Percentiles rank a stretch among this genome's conserved stretches.
These are phyloP conservation scores for Drosophila recens DNA, from an alignment of 2,888 invertebrate species.

Conservation along the genomic window DNA sequence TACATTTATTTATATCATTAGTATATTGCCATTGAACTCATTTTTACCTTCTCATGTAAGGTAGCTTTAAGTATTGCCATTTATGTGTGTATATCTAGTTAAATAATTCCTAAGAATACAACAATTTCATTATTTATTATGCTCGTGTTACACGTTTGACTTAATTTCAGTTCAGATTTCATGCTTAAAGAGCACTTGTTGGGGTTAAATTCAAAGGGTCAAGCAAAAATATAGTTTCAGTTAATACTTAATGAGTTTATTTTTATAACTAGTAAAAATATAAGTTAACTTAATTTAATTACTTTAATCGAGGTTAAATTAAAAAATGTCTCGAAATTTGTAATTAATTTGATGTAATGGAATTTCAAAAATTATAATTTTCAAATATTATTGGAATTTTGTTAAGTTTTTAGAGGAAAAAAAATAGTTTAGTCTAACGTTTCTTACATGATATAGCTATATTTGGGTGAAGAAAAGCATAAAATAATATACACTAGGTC, in stretches of 20 bases:
- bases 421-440: too few species aligned
- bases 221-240: too few species aligned
- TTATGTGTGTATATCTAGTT: slow-evolving; percentile 56
- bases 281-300: not conserved
- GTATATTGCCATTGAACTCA: slow-evolving; percentile 69
- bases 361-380: too few species aligned
- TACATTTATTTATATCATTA: slow-evolving; percentile 16
- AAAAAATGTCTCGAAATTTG: not conserved
- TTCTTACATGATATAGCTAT: too few species aligned
- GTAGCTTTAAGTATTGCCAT: slow-evolving; percentile 47
- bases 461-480: too few species aligned
- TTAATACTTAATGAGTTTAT: too few species aligned
- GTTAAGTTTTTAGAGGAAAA: too few species aligned
- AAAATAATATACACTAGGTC: too few species aligned
- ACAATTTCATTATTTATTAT: slow-evolving; percentile 64
- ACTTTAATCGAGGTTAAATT: slow-evolving; percentile 7
- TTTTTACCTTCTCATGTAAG: slow-evolving; percentile 50
- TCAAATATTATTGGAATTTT: too few species aligned
- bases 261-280: too few species aligned
- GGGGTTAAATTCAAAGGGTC: too few species aligned
- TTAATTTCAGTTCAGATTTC: slow-evolving; percentile 72
- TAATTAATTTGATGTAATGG: not conserved
- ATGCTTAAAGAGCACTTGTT: too few species aligned
- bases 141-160: slow-evolving; percentile 73
- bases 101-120: slow-evolving; percentile 79